A percentile compares a stretch with the other conserved stretches of the same genome.
Conservation (phyloP, 92 coral and sea anemone genomes). For the Epizoanthus ramosus region DNA sequence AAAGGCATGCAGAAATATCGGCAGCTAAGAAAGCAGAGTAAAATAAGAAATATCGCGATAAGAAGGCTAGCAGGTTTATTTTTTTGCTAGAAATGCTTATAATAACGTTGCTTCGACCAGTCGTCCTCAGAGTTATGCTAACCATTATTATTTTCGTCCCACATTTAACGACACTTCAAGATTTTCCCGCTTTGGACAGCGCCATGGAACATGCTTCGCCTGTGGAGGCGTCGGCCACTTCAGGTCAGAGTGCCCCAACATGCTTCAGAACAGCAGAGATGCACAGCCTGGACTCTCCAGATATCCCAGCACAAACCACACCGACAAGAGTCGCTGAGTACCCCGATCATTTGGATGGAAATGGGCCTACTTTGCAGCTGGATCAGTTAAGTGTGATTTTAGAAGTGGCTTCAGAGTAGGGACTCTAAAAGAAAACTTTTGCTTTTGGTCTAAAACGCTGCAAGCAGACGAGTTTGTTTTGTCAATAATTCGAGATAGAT, state of each 20-base stretch:
- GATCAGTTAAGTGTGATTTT: conserved; percentile 8
- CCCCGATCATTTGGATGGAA: neutral
- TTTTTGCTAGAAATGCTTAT: neutral
- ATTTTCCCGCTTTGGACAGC: conserved; percentile 21
- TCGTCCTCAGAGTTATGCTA: neutral
- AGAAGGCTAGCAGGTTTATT: neutral
- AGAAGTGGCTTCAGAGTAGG: conserved; percentile 6
- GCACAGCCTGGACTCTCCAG: neutral
- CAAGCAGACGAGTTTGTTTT: conserved; percentile 21
- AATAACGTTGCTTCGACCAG: conserved; percentile 1
- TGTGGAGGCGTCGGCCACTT: conserved; percentile 17
- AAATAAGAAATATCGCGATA: neutral
- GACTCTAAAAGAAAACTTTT: neutral
- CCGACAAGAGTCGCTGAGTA: conserved; percentile 1
- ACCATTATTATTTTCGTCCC: conserved; percentile 22
- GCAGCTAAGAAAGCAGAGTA: neutral
- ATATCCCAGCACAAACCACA: conserved; percentile 10
- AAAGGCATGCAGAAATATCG: neutral
- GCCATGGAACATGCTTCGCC: conserved; percentile 27
- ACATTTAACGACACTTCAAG: conserved; percentile 7
- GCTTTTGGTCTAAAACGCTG: neutral
- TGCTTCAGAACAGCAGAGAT: neutral
- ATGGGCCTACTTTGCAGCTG: neutral
- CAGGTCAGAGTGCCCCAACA: conserved; percentile 19
- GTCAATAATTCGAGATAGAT: neutral